These are phyloP conservation scores for Pangasius mekongensis DNA, from an alignment of 2,797 vertebrate genomes.

Conservation along the genomic window DNA sequence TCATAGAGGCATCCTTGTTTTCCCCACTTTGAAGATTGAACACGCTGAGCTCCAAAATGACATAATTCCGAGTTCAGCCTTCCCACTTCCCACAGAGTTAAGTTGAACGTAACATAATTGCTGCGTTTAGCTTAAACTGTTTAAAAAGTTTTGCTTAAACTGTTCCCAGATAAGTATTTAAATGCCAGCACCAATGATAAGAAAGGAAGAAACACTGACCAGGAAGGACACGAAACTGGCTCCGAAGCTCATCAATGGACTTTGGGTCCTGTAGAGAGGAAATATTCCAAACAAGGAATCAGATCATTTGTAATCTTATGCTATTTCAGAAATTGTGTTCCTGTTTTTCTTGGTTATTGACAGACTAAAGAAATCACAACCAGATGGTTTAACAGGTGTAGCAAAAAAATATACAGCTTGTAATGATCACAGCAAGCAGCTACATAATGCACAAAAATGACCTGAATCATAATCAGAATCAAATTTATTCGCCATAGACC, in stretches of 20 bases:
- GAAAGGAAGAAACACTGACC: constrained; percentile 73
- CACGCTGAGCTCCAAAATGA: background rate
- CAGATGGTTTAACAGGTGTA: background rate
- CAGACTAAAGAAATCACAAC: background rate
- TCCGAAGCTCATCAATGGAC: constrained; percentile 88
- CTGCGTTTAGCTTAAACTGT: background rate
- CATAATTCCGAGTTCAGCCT: background rate
- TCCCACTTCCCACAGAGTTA: background rate
- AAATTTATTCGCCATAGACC: background rate
- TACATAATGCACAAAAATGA: background rate
- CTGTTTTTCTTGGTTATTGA: background rate
- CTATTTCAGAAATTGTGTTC: background rate
- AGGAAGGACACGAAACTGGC: constrained; percentile 89
- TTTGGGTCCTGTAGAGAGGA: constrained; percentile 76
- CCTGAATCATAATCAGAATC: background rate
- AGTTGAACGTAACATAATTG: background rate
- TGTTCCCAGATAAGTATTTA: background rate
- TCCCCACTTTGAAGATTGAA: background rate
- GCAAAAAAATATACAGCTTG: background rate
- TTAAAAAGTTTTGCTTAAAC: background rate
- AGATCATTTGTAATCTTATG: background rate
- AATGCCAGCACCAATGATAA: background rate
- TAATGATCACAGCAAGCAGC: background rate
- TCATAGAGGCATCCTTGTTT: background rate
- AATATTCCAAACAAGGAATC: background rate